Percentiles rank a stretch among this genome's conserved stretches.
Conservation (phyloP, 1,140 invertebrate species). For the Aplysia californica region DNA sequence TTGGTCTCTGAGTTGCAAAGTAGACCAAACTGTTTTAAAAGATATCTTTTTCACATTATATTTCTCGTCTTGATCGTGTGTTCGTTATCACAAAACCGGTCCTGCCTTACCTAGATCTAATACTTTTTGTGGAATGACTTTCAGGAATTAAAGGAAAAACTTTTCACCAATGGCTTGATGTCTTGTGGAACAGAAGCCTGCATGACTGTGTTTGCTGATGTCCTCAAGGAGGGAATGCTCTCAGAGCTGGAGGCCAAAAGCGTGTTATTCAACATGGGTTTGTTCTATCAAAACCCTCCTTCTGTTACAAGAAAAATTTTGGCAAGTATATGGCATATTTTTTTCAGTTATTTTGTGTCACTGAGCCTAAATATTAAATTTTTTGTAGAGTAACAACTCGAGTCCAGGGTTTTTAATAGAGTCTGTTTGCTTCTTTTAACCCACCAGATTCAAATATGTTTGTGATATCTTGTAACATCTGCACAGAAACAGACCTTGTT, state of each 20-base stretch:
- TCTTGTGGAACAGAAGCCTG: slow-evolving; percentile 2
- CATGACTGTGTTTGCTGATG: neutral
- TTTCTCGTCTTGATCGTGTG: no score
- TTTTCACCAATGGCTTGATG: slow-evolving; percentile 8
- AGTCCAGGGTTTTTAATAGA: no score
- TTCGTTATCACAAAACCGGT: no score
- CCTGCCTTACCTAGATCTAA: neutral
- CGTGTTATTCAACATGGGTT: slow-evolving; percentile 1
- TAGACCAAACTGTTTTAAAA: no score
- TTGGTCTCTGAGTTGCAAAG: no score
- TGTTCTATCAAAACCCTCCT: neutral
- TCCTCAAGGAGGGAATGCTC: neutral
- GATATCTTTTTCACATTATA: no score
- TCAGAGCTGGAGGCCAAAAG: neutral
- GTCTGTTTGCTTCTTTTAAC: no score
- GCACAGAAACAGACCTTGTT: no score
- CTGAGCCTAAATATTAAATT: neutral
- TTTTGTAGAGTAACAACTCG: no score
- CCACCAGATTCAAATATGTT: no score
- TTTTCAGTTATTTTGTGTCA: neutral
- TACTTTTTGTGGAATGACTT: neutral
- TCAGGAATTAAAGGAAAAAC: neutral
- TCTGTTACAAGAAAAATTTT: neutral
- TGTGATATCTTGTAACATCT: no score
- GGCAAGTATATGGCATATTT: slow-evolving; percentile 10